Conservation (phyloP, 1,140 invertebrate species). For the Nomia melanderi region DNA sequence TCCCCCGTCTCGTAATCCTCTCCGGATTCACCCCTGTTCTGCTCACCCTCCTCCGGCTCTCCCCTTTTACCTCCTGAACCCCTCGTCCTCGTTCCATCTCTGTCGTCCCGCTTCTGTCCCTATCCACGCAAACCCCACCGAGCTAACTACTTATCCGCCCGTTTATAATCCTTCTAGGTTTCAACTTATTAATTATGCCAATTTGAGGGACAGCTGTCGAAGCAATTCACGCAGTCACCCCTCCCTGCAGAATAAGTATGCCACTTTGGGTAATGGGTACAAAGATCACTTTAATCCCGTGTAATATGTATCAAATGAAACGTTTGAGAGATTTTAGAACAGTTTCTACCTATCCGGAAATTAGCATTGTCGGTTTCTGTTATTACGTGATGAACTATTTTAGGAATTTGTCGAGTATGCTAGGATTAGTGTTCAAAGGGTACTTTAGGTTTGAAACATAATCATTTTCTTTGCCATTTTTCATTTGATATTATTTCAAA, state of each 20-base stretch:
- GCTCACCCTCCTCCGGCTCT: constrained; percentile 19
- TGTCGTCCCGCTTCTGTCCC: not conserved
- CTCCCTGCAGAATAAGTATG: not conserved
- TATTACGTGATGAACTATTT: not conserved
- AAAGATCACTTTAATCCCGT: not conserved
- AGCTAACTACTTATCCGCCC: constrained; percentile 37
- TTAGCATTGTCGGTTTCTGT: not conserved
- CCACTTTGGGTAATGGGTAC: not conserved
- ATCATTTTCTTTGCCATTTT: too few species aligned
- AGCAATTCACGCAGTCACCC: constrained; percentile 15
- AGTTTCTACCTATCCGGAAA: not conserved
- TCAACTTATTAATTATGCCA: constrained; percentile 53
- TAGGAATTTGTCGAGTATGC: too few species aligned
- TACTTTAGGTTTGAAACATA: too few species aligned
- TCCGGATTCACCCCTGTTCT: constrained; percentile 46
- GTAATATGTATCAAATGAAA: not conserved
- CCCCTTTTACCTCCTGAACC: not conserved
- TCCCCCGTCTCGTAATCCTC: constrained; percentile 45
- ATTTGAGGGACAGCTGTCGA: constrained; percentile 46
- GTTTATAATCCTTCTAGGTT: constrained; percentile 46
- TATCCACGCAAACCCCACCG: constrained; percentile 1
- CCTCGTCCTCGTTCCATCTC: constrained; percentile 3
- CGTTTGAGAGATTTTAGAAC: not conserved
- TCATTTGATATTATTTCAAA: too few species aligned
- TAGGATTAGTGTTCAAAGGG: too few species aligned